phyloP scores from a whole-genome alignment of 2,113 vertebrate species.

The Vulpes lagopus region DNA sequence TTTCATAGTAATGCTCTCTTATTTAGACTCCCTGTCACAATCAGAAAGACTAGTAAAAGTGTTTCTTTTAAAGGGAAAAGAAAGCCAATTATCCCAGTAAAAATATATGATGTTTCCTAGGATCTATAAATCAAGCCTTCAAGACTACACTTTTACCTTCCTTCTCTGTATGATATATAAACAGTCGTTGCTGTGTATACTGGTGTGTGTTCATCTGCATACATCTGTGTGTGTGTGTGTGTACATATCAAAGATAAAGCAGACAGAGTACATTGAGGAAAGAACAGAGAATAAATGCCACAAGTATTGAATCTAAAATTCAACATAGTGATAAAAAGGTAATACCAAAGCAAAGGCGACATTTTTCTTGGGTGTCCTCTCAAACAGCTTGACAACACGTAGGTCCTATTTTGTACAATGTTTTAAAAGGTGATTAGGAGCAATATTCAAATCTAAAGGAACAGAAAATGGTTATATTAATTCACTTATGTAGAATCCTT shows the following conservation, averaged over 20 bases:
- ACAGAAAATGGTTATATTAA: neutral
- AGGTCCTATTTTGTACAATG: neutral
- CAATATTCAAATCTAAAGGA: neutral
- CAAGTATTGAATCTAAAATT: neutral
- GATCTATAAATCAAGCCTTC: neutral
- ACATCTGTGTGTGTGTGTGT: rapidly evolving
- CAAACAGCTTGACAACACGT: neutral
- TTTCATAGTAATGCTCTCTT: neutral
- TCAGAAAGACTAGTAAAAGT: neutral
- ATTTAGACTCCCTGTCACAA: neutral
- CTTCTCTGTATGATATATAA: neutral
- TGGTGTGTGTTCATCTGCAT: rapidly evolving
- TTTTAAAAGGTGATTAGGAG: conserved; percentile 22
- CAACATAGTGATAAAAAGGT: neutral
- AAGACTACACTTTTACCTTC: neutral
- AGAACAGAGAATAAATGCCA: neutral
- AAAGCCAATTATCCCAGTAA: neutral
- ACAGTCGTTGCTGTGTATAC: neutral
- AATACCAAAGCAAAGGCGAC: neutral
- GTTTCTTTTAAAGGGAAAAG: neutral
- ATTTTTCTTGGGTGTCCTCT: neutral
- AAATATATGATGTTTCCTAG: neutral
- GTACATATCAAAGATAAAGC: neutral
- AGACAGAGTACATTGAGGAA: neutral
- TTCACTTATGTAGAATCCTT: neutral